These are phyloP conservation scores for Solea senegalensis DNA, from an alignment of 2,113 vertebrate genomes.

Conservation along the genomic window DNA sequence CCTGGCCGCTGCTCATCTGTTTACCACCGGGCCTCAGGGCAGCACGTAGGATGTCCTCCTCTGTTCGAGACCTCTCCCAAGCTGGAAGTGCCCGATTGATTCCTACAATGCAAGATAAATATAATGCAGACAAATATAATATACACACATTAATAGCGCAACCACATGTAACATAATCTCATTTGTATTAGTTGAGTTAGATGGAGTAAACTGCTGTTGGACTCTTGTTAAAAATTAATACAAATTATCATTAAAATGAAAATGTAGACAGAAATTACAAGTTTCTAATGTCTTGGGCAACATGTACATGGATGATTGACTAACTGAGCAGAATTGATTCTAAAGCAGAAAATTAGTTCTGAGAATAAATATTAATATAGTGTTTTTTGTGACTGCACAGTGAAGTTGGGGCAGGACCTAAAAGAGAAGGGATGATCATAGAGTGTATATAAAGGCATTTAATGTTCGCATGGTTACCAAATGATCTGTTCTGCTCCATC, in stretches of 20 bases:
- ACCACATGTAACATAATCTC: too few species aligned
- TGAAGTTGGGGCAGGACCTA: neutral
- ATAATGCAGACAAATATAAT: too few species aligned
- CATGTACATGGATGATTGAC: neutral
- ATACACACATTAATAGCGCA: too few species aligned
- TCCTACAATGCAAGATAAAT: slow-evolving; percentile 73
- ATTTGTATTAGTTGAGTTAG: too few species aligned
- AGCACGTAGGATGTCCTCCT: slow-evolving; percentile 95
- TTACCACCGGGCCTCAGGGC: slow-evolving; percentile 83
- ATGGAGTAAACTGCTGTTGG: too few species aligned
- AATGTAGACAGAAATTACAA: too few species aligned
- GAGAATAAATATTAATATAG: neutral
- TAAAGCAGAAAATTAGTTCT: neutral
- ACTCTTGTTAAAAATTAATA: too few species aligned
- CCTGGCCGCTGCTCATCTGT: slow-evolving; percentile 83
- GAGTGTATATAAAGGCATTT: too few species aligned
- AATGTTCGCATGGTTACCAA: neutral
- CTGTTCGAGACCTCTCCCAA: slow-evolving; percentile 92
- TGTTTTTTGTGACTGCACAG: neutral
- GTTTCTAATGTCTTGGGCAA: too few species aligned
- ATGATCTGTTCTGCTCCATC: neutral
- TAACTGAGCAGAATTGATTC: neutral
- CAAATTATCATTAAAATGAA: too few species aligned
- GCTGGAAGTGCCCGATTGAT: slow-evolving; percentile 90
- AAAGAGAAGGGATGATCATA: too few species aligned